Percentiles rank a stretch among this genome's conserved stretches.
phyloP scores from a whole-genome alignment of 2,797 vertebrate species.

The Channallabes apus region DNA sequence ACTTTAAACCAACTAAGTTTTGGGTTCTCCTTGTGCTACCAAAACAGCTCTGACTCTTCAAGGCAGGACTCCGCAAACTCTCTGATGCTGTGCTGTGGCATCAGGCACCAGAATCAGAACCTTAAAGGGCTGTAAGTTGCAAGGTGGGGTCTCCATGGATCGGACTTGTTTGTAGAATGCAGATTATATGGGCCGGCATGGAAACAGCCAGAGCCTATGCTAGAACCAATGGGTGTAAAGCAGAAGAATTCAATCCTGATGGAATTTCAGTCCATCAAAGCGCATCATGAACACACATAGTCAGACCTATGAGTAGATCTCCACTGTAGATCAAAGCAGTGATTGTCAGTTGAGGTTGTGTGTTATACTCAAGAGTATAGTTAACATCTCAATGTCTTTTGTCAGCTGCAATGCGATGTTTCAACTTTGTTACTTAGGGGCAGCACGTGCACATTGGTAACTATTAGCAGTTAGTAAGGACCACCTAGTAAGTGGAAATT shows the following conservation, averaged over 20 bases:
- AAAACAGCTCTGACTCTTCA: no score
- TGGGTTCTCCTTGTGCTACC: no score
- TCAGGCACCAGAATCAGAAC: no score
- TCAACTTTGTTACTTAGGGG: background rate
- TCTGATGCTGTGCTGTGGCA: no score
- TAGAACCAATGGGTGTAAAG: background rate
- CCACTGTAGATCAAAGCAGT: background rate
- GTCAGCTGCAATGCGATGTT: background rate
- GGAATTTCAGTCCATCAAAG: background rate
- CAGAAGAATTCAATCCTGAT: background rate
- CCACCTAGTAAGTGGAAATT: slow-evolving; percentile 19
- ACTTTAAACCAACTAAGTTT: no score
- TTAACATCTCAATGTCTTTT: slow-evolving; percentile 16
- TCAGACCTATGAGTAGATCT: background rate
- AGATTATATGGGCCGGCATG: background rate
- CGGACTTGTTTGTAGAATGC: background rate
- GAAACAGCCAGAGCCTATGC: background rate
- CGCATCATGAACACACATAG: background rate
- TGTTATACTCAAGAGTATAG: background rate
- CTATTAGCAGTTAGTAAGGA: background rate
- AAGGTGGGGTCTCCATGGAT: no score
- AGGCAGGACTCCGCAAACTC: no score
- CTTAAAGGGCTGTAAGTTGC: no score
- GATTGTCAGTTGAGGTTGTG: background rate
- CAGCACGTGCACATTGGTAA: background rate